phyloP scores from a whole-genome alignment of 2,113 vertebrate genomes.

The Antechinus stuartii region DNA sequence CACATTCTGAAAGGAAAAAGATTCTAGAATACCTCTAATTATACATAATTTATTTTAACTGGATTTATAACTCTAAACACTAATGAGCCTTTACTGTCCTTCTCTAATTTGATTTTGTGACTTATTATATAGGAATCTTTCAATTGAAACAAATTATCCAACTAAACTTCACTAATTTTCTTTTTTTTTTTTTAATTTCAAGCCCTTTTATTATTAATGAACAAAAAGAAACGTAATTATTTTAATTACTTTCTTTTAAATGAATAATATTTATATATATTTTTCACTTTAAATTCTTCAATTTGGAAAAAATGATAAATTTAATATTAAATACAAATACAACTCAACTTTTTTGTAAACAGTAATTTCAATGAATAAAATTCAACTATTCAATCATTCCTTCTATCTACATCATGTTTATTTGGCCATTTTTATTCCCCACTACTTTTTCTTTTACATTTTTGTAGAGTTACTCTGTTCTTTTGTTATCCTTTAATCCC shows the following conservation, averaged over 20 bases:
- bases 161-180: not conserved
- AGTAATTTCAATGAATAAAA: not conserved
- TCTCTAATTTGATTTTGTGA: not conserved
- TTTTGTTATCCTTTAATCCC: not conserved
- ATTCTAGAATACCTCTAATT: not conserved
- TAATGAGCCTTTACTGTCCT: not conserved
- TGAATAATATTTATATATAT: not conserved
- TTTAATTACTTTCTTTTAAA: not conserved
- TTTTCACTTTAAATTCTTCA: not conserved
- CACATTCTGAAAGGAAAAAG: not conserved
- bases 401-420: not conserved
- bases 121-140: not conserved
- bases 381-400: not conserved
- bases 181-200: not conserved
- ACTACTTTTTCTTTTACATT: not conserved
- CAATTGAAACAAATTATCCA: not conserved
- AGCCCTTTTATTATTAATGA: not conserved
- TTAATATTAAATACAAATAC: not conserved
- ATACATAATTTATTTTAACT: not conserved
- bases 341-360: not conserved
- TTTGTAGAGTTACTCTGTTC: not conserved
- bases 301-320: not conserved
- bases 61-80: not conserved
- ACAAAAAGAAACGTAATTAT: not conserved
- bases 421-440: not conserved